phyloP scores from a whole-genome alignment of 2,888 invertebrate species.

The Rapana venosa region DNA sequence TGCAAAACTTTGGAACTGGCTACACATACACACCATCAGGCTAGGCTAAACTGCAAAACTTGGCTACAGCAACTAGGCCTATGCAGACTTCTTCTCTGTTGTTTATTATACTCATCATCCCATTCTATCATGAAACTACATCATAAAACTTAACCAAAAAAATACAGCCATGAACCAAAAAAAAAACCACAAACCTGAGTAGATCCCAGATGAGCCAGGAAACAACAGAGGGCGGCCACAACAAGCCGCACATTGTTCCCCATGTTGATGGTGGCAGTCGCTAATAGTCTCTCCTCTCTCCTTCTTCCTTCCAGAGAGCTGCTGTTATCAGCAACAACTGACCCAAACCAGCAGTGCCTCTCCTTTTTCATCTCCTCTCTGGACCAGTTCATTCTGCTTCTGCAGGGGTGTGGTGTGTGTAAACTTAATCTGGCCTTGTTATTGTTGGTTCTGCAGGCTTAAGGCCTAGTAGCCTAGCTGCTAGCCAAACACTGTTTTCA shows the following conservation, averaged over 20 bases:
- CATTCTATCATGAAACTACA: too few relatives aligned
- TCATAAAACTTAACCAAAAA: too few relatives aligned
- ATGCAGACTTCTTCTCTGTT: too few relatives aligned
- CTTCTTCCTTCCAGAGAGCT: neutral
- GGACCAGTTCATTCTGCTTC: neutral
- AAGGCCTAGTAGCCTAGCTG: too few relatives aligned
- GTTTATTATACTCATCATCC: too few relatives aligned
- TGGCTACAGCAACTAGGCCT: too few relatives aligned
- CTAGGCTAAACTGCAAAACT: too few relatives aligned
- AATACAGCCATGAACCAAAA: too few relatives aligned
- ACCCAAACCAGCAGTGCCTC: neutral
- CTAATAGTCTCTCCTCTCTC: neutral
- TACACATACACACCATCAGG: too few relatives aligned
- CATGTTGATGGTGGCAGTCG: neutral
- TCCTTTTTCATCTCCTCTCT: neutral
- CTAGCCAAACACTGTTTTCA: too few relatives aligned
- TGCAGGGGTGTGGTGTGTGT: neutral
- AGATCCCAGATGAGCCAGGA: neutral
- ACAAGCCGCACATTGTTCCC: constrained; percentile 53
- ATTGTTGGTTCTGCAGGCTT: neutral
- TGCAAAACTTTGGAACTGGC: too few relatives aligned
- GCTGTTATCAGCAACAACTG: neutral
- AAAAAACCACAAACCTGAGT: neutral
- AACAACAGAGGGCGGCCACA: constrained; percentile 58
- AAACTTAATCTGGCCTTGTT: neutral